Conservation (phyloP, 2,797 vertebrate species). For the Megaceryle alcyon region DNA sequence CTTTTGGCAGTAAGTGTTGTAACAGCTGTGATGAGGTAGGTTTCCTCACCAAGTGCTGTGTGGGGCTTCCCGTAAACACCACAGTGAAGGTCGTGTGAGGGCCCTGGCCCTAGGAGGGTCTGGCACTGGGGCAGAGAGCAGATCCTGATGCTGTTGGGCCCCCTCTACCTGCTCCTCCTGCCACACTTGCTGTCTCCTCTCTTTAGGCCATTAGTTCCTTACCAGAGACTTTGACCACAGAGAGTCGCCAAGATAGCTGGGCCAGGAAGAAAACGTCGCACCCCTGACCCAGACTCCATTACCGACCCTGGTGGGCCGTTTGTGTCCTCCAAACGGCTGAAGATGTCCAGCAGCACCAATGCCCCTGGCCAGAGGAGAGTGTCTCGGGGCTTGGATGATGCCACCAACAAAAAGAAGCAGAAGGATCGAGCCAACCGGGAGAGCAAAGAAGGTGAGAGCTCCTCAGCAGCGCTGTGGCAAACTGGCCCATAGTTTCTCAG, state of each 20-base stretch:
- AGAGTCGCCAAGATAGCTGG: slow-evolving; percentile 99
- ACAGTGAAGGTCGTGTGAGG: not conserved
- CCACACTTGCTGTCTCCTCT: not conserved
- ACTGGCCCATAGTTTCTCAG: fast-evolving
- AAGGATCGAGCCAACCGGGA: slow-evolving; percentile 97
- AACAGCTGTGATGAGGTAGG: slow-evolving; percentile 54
- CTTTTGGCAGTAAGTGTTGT: slow-evolving; percentile 41
- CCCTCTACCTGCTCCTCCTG: not conserved
- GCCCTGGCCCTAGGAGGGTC: not conserved
- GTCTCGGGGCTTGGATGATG: slow-evolving; percentile 85
- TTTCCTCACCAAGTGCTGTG: not conserved
- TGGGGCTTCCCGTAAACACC: not conserved
- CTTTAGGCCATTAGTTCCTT: slow-evolving; percentile 86
- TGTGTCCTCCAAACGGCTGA: slow-evolving; percentile 93
- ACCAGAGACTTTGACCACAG: slow-evolving; percentile 87
- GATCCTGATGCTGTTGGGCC: not conserved
- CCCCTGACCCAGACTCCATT: slow-evolving; percentile 97
- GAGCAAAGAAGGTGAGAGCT: slow-evolving; percentile 90
- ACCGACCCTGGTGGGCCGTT: slow-evolving; percentile 90
- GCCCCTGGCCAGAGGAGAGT: slow-evolving; percentile 82
- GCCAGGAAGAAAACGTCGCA: slow-evolving; percentile 96
- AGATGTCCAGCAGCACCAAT: slow-evolving; percentile 92
- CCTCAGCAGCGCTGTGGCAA: slow-evolving; percentile 42
- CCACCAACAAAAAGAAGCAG: slow-evolving; percentile 93
- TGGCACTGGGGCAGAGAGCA: fast-evolving